Evolutionary conservation across 1,140 invertebrate genomes (phyloP).

Genomic region (Calliphora vicina): DNA sequence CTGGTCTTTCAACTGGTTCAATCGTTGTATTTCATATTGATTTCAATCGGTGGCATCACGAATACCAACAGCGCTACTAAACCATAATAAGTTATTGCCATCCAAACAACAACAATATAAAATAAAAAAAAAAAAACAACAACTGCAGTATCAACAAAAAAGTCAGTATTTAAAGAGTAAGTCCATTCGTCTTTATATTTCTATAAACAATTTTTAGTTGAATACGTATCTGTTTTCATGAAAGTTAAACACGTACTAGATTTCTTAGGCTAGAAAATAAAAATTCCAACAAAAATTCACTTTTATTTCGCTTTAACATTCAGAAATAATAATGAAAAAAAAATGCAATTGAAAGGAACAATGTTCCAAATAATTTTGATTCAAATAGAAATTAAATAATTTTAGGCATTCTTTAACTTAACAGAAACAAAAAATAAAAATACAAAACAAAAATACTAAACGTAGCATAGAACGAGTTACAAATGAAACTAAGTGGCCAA

Average conservation of each 20-base stretch:
- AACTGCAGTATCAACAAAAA: background rate
- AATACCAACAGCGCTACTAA: constrained; percentile 93
- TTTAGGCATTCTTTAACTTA: background rate
- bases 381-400: constrained; percentile 34
- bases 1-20: constrained; percentile 95
- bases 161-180: background rate
- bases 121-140: no score
- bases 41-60: constrained; percentile 99
- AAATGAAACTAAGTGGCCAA: constrained; percentile 58
- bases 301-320: constrained; percentile 7
- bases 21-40: constrained; percentile 99
- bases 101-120: no score
- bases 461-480: background rate
- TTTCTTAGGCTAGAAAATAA: background rate
- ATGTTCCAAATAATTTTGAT: constrained; percentile 36
- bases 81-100: background rate
- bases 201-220: background rate
- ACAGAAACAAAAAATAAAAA: constrained; percentile 17
- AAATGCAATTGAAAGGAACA: background rate
- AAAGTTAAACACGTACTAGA: background rate
- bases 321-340: background rate
- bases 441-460: constrained; percentile 38
- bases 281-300: background rate
- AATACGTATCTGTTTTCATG: background rate
- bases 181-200: background rate